Conservation (phyloP, 64 coral and sea anemone genomes). For the Pocillopora verrucosa region DNA sequence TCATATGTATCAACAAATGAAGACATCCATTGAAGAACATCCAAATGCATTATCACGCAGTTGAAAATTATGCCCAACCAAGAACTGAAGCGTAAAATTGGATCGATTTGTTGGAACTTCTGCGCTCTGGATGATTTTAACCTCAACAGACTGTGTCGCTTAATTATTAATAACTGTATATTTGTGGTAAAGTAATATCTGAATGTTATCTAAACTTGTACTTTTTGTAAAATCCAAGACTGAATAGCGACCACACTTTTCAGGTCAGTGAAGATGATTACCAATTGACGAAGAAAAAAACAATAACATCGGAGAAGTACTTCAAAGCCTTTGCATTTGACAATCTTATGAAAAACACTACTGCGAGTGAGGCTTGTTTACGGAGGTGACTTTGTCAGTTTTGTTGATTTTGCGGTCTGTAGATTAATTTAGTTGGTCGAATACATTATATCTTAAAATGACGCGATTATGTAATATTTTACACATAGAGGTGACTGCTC, state of each 20-base stretch:
- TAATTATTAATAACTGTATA: constrained; percentile 1
- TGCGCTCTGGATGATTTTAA: background rate
- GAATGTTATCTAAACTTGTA: no score
- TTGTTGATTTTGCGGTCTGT: no score
- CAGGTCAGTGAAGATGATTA: background rate
- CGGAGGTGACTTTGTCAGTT: no score
- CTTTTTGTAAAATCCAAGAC: no score
- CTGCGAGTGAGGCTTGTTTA: background rate
- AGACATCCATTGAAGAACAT: constrained; percentile 59
- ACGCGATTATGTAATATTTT: no score
- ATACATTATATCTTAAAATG: no score
- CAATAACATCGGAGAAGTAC: background rate
- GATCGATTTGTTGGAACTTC: background rate
- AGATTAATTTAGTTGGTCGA: no score
- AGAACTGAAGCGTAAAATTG: background rate
- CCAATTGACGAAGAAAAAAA: background rate
- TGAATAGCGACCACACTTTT: background rate
- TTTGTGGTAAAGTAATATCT: background rate
- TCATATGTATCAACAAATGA: constrained; percentile 75
- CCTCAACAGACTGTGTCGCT: background rate
- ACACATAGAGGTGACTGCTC: no score
- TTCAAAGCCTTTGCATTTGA: background rate
- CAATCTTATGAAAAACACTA: background rate
- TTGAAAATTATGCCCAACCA: background rate
- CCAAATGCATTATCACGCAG: constrained; percentile 65